Percentiles rank a stretch among this genome's conserved stretches.
Evolutionary conservation across 35 echinoderm and acorn worm genomes (phyloP).

Genomic region (Heliocidaris tuberculata): DNA sequence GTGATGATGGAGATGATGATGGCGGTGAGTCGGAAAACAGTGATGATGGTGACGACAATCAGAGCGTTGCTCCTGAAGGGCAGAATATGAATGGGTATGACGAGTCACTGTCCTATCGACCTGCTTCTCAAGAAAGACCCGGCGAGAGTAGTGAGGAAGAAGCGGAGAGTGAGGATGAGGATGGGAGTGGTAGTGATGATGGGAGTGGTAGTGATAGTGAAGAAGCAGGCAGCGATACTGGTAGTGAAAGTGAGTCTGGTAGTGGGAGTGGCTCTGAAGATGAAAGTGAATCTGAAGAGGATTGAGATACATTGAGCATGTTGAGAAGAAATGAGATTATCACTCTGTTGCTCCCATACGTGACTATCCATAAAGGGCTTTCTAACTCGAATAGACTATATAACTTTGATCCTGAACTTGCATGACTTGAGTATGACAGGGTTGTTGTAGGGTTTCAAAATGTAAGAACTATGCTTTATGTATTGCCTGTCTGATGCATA

Average conservation of each 20-base stretch:
- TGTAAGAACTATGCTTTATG: too few species aligned
- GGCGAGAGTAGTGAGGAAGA: neutral
- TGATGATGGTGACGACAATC: neutral
- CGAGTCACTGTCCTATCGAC: neutral
- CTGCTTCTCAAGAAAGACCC: neutral
- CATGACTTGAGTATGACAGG: too few species aligned
- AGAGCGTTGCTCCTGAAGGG: neutral
- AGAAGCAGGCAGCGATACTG: neutral
- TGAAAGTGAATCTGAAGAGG: neutral
- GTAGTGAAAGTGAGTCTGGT: constrained; percentile 6
- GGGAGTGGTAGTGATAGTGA: neutral
- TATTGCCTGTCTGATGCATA: too few species aligned
- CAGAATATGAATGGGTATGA: neutral
- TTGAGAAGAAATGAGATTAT: neutral
- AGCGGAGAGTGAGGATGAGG: neutral
- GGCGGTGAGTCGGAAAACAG: neutral
- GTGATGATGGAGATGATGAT: neutral
- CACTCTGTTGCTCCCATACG: too few species aligned
- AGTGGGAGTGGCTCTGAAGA: constrained; percentile 28
- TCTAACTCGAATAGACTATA: too few species aligned
- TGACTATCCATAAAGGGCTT: too few species aligned
- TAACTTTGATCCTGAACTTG: too few species aligned
- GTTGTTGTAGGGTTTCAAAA: too few species aligned
- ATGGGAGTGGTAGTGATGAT: neutral
- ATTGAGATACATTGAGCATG: too few species aligned